Evolutionary conservation across 2,113 vertebrate genomes (phyloP).

Genomic region (Equus przewalskii): DNA sequence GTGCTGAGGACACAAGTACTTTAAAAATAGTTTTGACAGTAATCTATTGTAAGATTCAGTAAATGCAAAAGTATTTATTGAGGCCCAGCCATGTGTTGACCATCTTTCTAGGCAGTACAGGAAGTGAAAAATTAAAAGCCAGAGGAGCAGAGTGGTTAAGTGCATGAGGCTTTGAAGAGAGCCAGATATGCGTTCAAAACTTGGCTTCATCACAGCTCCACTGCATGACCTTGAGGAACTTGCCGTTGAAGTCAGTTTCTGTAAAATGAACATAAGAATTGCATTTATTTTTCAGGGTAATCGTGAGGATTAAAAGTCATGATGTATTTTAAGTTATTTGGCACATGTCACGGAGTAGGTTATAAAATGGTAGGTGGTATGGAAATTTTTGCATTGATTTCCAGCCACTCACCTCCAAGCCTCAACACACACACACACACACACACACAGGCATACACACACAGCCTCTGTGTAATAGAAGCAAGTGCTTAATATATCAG

Average conservation of each 20-base stretch:
- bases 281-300: not conserved
- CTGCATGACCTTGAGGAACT: not conserved
- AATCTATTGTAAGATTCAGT: not conserved
- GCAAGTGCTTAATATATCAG: not conserved
- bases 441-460: not conserved
- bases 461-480: not conserved
- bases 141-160: not conserved
- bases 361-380: not conserved
- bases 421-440: not conserved
- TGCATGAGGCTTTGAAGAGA: not conserved
- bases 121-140: slow-evolving; percentile 29
- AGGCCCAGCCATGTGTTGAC: not conserved
- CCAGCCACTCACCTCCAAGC: not conserved
- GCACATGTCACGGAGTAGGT: not conserved
- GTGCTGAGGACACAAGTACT: not conserved
- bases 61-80: not conserved
- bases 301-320: not conserved
- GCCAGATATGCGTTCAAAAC: not conserved
- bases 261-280: not conserved
- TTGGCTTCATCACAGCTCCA: not conserved
- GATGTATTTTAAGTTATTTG: not conserved
- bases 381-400: not conserved
- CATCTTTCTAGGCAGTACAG: not conserved
- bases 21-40: not conserved
- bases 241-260: not conserved